Base-by-base conservation (phyloP, 2,797 vertebrate species). In the Macrochelys suwanniensis region DNA sequence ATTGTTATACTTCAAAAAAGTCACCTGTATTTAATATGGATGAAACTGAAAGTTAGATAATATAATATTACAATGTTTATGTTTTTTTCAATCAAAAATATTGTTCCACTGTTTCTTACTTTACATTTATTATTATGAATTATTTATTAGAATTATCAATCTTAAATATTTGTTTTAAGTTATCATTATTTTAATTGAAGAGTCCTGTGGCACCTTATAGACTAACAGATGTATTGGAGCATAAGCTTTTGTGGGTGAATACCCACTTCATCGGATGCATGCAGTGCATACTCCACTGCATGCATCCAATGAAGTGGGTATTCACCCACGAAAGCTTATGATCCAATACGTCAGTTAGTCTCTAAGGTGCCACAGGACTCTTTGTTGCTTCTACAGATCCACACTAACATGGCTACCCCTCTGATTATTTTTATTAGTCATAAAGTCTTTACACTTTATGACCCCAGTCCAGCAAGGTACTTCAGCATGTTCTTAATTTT, bases 371-470 rank as follows among this genome's bases (percentile, higher is more conserved):
- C 37, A 42, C 37, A 42, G 37, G 37, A 42, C 37, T 42, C 37
- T 42, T 42, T 42, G 37, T 42, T 4, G 37, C 37, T 42, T 42
- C 37, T 4, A 42, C 37, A 42, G 37, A 42, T 42, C 37, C 37
- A 42, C 3, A 42, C 37, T 42, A 42, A 42, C 37, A 42, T 4
- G 37, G 37, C 37, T 42, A 42, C 37, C 37, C 37, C 37, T 42
- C 37, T 42, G 37, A 4, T 42, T 42, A 54, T 81, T 89, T 91
- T 90, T 89, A 65, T 85, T 61, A 96, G 16, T 57, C 33, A 87
- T 83, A 81, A 92, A 76, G 87, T 42, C 42, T 54, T 31, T 87
- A n/a, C 15, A 83, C 77, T 93, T 90, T 87, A 96, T 92, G 61
- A 89, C 15, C 2, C 0, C 74, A 4, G 50, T 92, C 90, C 81